Conservation (phyloP, 2,888 invertebrate species). For the Matsumyia berberina region DNA sequence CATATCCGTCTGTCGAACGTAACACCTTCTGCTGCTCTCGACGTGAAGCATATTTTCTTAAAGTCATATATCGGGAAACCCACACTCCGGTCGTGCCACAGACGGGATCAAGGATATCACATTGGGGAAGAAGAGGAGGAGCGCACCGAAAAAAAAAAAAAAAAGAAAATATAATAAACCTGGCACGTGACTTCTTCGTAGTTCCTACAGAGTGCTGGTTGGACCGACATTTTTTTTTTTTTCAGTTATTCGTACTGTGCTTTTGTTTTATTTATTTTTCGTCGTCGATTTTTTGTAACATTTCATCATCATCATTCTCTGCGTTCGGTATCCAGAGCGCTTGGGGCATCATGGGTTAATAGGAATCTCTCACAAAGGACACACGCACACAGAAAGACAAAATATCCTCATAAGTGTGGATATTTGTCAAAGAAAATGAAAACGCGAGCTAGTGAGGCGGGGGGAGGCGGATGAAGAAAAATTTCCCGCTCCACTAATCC, state of each 20-base stretch:
- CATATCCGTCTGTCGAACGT: conserved; percentile 27
- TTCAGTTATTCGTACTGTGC: conserved; percentile 13
- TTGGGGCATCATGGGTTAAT: conserved; percentile 44
- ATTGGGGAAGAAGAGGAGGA: not conserved
- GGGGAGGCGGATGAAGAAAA: not conserved
- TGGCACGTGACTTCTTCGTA: conserved; percentile 52
- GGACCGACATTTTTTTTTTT: conserved; percentile 10
- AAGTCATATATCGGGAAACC: conserved; percentile 21
- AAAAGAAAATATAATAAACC: conserved; percentile 45
- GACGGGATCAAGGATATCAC: conserved; percentile 59
- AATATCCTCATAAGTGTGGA: conserved; percentile 46
- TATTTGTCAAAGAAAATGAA: conserved; percentile 63
- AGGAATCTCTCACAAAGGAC: conserved; percentile 33
- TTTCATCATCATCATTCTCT: conserved; percentile 36
- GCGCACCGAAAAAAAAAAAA: too few species aligned
- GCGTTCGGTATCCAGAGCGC: conserved; percentile 33
- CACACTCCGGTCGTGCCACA: conserved; percentile 7
- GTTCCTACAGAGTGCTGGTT: not conserved
- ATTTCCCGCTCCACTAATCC: conserved; percentile 46
- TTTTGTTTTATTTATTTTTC: conserved; percentile 19
- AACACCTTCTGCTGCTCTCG: conserved; percentile 34
- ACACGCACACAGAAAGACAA: conserved; percentile 6
- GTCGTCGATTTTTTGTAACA: conserved; percentile 11
- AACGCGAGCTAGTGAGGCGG: conserved; percentile 13
- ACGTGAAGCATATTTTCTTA: conserved; percentile 42